These are phyloP conservation scores for Bilobella aurantiaca DNA, from an alignment of 1,140 invertebrate genomes.

Conservation along the genomic window DNA sequence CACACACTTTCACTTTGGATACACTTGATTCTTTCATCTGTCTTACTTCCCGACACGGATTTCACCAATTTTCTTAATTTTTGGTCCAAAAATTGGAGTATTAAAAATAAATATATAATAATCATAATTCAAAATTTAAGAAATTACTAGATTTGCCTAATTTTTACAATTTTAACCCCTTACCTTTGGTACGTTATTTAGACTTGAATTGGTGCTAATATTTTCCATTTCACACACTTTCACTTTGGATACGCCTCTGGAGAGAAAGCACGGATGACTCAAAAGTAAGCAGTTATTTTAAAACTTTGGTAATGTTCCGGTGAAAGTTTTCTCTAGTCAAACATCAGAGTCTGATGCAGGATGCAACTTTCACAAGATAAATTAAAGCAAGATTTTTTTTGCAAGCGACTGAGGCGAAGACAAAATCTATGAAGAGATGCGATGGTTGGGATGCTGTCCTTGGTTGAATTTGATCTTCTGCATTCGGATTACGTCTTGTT, in stretches of 20 bases:
- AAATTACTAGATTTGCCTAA: neutral
- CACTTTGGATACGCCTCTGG: no score
- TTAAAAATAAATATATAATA: no score
- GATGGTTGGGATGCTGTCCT: neutral
- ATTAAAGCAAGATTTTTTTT: neutral
- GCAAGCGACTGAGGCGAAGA: neutral
- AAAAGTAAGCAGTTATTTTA: no score
- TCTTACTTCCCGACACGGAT: no score
- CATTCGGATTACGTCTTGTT: conserved; percentile 4
- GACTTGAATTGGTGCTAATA: neutral
- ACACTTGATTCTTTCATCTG: no score
- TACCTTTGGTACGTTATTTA: neutral
- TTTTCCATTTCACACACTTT: neutral
- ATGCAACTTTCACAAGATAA: no score
- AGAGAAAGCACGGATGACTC: no score
- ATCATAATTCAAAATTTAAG: neutral
- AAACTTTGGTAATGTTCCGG: neutral
- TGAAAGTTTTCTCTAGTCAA: neutral
- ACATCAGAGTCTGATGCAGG: no score
- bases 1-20: neutral
- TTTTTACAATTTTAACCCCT: neutral
- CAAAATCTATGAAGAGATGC: neutral
- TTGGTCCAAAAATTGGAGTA: no score
- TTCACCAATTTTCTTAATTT: no score
- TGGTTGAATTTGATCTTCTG: neutral